These are phyloP conservation scores for Valencia hispanica DNA, from an alignment of 2,797 vertebrate species.

Conservation along the genomic window DNA sequence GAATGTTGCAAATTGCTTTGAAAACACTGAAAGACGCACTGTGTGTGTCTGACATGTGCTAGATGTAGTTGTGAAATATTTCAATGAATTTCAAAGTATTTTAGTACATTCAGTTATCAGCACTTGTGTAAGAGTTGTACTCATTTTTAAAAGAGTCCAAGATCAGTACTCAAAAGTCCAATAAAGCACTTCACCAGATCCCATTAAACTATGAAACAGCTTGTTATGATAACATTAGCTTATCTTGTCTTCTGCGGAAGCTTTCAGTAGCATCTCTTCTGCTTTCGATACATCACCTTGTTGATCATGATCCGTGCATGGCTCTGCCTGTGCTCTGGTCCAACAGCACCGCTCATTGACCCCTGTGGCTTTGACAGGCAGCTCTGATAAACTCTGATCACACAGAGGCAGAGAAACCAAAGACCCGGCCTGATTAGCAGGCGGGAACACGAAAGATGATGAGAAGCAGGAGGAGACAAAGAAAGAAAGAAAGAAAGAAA, in stretches of 20 bases:
- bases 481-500: no score
- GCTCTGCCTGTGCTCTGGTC: slow-evolving; percentile 33
- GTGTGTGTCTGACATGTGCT: not conserved
- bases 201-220: not conserved
- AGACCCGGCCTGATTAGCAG: slow-evolving; percentile 81
- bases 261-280: slow-evolving; percentile 17
- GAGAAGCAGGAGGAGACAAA: slow-evolving; percentile 46
- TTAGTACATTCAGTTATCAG: not conserved
- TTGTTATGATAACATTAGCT: not conserved
- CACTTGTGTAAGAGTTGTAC: not conserved
- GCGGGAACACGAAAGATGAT: slow-evolving; percentile 55
- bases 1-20: not conserved
- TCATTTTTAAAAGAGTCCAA: not conserved
- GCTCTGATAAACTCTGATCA: slow-evolving; percentile 82
- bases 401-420: slow-evolving; percentile 76
- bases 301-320: slow-evolving; percentile 42
- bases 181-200: not conserved
- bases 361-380: slow-evolving; percentile 67
- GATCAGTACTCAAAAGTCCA: not conserved
- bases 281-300: not conserved
- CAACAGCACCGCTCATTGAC: slow-evolving; percentile 54
- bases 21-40: not conserved
- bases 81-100: not conserved
- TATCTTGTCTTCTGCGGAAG: slow-evolving; percentile 25
- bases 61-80: not conserved